phyloP scores from a whole-genome alignment of 2,113 vertebrate genomes.

The Sitta europaea region DNA sequence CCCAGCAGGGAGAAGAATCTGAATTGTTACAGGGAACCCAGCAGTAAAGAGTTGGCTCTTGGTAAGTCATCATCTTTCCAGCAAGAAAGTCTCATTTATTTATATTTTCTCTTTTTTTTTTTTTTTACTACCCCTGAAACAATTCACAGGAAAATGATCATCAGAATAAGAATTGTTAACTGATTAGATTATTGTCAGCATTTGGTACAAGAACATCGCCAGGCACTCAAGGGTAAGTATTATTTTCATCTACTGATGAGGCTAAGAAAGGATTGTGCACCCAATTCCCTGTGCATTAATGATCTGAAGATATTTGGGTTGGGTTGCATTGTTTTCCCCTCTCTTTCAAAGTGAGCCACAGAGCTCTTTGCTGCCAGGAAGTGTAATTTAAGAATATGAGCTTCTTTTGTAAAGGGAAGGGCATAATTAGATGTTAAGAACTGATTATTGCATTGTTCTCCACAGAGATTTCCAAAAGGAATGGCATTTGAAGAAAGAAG shows the following conservation, averaged over 20 bases:
- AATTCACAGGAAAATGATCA: conserved; percentile 44
- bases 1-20: conserved; percentile 25
- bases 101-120: background rate
- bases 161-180: conserved; percentile 36
- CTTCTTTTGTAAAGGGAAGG: conserved; percentile 31
- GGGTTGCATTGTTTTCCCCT: conserved; percentile 35
- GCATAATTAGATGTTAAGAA: conserved; percentile 34
- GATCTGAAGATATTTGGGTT: conserved; percentile 43
- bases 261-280: conserved; percentile 33
- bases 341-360: conserved; percentile 29
- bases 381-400: conserved; percentile 54
- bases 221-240: conserved; percentile 31
- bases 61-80: conserved; percentile 5
- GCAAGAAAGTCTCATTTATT: background rate
- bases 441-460: conserved; percentile 51
- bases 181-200: conserved; percentile 38
- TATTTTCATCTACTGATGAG: conserved; percentile 56
- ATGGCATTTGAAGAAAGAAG: conserved; percentile 33
- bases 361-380: conserved; percentile 23
- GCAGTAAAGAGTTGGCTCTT: background rate
- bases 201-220: background rate
- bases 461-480: conserved; percentile 20
- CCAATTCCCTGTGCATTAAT: conserved; percentile 13
- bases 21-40: conserved; percentile 13
- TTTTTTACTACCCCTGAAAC: background rate